Base-by-base conservation (phyloP, 2,113 vertebrate genomes). In the Onychorhynchus coronatus region DNA sequence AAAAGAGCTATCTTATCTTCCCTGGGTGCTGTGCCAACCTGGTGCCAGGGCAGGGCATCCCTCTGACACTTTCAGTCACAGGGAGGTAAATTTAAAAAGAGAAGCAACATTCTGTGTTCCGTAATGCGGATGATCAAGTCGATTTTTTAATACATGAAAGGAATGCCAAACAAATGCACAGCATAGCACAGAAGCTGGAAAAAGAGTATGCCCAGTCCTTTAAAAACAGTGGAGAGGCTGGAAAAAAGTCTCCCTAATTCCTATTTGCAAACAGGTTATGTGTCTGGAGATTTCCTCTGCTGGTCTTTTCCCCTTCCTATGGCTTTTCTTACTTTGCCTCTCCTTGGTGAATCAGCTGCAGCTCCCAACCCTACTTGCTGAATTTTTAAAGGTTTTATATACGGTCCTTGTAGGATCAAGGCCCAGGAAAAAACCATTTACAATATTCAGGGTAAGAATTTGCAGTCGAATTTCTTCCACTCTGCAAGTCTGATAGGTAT, bases 81-180 rank as follows among this genome's bases (percentile, higher is more conserved):
- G 24, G 55, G 37, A 71, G n/a, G 17, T 31, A 46, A 89, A 62
- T 2, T 9, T 5, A 11, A 22, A n/a, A 74, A 50, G 20, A 28
- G n/a, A 66, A 77, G 25, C 14, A 80, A 16, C 0, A 0, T 41
- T 77, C 49, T n/a, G 11, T 39, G 17, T 49, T 58, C 33, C 0
- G 0, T 33, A 58, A 61, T 13, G 22, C 14, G 61, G n/a, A 39
- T 0, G 6, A 58, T 61, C n/a, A 44, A 49, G 13, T 0, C 46
- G 79, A 14, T 24, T 53, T 46, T 89, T 73, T 65, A 59, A 27
- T 30, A 16, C 8, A 3, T 14, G 7, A 37, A 73, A 91, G 13
- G 39, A 59, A 81, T 23, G 42, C 14, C 66, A 42, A 25, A 56
- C 15, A 88, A 90, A 83, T 9, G 15, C 31, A 55, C 12, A 67